Base-by-base conservation (phyloP, 2,797 vertebrate genomes). In the Carapus acus region DNA sequence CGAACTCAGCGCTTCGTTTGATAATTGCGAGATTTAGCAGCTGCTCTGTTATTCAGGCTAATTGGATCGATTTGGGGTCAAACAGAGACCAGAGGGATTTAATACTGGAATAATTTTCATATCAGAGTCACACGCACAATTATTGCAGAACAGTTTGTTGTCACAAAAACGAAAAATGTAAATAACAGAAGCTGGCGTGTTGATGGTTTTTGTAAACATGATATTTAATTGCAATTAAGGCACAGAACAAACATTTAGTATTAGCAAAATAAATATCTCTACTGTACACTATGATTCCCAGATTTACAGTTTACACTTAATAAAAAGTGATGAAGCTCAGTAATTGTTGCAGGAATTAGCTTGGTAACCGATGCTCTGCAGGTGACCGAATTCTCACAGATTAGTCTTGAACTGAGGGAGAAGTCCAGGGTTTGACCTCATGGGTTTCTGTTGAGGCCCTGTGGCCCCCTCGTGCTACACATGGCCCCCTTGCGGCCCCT, bases 211-310 rank as follows among this genome's bases (percentile, higher is more conserved):
- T 27, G 9, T 9, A 27, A 27, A 27, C 24, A 27, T 9, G 5
- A 27, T 27, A 27, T 27, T 4, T 5, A 27, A 27, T 27, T 5
- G 24, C 45, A 58, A 64, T 20, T 73, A 80, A 84, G 80, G 80
- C 80, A 83, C 80, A 57, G 39, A 52, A 47, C 33, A 51, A 61
- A 55, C 33, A 62, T 41, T 27, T 67, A 69, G 43, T n/a, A n/a
- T n/a, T n/a, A n/a, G n/a, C n/a, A n/a, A 42, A 77, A 79, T 76
- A 77, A 65, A 73, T 62, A 50, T 72, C n/a, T 69, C 18, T 44
- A 18, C 43, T 55, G 17, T 47, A n/a, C 19, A 6, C 23, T 48
- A 12, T 2, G 29, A 31, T 60, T 11, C 48, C 43, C 4, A 7
- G 5, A 34, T 14, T 7, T 37, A 38, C 24, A 46, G 18, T 36